A percentile compares a stretch with the other conserved stretches of the same genome.
These are phyloP conservation scores for Prietella phreatophila DNA, from an alignment of 2,113 vertebrate species.

Conservation along the genomic window DNA sequence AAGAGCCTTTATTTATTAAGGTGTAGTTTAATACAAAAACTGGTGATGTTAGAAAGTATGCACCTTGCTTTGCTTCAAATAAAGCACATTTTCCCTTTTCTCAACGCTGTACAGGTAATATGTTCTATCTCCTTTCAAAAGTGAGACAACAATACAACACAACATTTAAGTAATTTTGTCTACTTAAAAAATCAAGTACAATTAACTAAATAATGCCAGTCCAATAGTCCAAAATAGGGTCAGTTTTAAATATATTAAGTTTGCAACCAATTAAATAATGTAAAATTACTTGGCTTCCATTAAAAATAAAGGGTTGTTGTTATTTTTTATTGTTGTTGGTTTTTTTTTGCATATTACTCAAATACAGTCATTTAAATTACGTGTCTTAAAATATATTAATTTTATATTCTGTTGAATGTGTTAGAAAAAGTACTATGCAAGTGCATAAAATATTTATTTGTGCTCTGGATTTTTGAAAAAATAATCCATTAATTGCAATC, in stretches of 20 bases:
- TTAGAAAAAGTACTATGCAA: background rate
- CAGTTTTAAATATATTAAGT: background rate
- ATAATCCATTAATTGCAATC: background rate
- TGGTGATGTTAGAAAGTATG: background rate
- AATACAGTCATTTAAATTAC: background rate
- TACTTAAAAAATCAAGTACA: background rate
- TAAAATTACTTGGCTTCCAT: background rate
- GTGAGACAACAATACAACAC: background rate
- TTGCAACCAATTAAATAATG: background rate
- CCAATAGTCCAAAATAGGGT: background rate
- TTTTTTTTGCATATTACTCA: background rate
- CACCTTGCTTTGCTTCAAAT: constrained; percentile 5
- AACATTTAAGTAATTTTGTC: background rate
- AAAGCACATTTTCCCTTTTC: constrained; percentile 1
- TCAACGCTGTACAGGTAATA: background rate
- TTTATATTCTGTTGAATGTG: background rate
- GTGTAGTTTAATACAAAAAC: background rate
- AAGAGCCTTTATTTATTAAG: background rate
- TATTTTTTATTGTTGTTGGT: background rate
- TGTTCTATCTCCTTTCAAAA: background rate
- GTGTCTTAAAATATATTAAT: background rate
- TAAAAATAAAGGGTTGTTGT: background rate
- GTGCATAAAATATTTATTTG: background rate
- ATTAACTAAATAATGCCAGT: background rate
- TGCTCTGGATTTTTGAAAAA: background rate